Percentiles rank a stretch among this genome's conserved stretches.
Evolutionary conservation across 2,113 vertebrate genomes (phyloP).

Genomic region (Elephas maximus): DNA sequence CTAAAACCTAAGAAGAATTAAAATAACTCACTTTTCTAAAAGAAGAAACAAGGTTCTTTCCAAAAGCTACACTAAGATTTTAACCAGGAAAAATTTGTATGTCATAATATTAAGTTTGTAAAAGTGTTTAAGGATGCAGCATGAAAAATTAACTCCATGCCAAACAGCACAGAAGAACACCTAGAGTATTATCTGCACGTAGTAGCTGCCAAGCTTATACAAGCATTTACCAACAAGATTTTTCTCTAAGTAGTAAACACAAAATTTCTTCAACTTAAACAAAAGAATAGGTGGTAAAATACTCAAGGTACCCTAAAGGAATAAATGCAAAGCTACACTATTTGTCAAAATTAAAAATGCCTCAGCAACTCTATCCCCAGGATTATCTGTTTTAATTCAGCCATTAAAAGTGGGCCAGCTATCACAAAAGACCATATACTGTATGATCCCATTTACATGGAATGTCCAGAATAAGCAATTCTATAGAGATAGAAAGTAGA

Average conservation of each 20-base stretch:
- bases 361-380: not conserved
- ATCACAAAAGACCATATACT: not conserved
- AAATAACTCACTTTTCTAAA: conserved; percentile 9
- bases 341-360: not conserved
- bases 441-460: not conserved
- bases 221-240: not conserved
- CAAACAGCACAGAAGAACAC: not conserved
- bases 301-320: not conserved
- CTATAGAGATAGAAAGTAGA: not conserved
- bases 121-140: not conserved
- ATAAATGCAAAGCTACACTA: not conserved
- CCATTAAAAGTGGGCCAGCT: not conserved
- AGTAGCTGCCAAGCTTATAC: not conserved
- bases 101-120: not conserved
- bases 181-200: not conserved
- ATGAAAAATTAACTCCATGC: not conserved
- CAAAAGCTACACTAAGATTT: conserved; percentile 44
- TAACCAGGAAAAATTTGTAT: not conserved
- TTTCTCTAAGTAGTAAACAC: not conserved
- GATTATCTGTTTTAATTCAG: not conserved
- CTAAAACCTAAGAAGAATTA: not conserved
- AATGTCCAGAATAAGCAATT: conserved; percentile 2
- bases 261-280: conserved; percentile 9
- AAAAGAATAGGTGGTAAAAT: not conserved
- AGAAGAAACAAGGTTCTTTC: not conserved